Percentiles rank a stretch among this genome's conserved stretches.
Conservation (phyloP, 2,888 invertebrate genomes). For the Hartigia nigra region DNA sequence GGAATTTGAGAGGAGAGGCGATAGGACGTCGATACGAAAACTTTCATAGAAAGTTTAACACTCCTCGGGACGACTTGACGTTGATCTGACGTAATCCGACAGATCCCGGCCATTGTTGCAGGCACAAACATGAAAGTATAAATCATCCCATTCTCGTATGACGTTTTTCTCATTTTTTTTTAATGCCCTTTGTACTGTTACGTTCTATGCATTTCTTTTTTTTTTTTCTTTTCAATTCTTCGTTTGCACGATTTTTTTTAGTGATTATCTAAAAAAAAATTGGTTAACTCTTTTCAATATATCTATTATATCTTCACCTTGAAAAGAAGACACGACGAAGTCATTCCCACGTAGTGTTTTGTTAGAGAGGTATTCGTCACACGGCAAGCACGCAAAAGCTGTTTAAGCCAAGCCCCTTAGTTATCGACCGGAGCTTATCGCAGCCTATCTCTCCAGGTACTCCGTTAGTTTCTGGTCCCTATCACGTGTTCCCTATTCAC, state of each 20-base stretch:
- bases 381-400: conserved; percentile 14
- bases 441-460: conserved; percentile 32
- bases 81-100: conserved; percentile 29
- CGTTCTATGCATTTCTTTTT: not conserved
- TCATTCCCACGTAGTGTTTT: not conserved
- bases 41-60: not conserved
- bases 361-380: not conserved
- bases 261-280: not conserved
- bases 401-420: conserved; percentile 34
- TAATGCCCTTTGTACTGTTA: no score
- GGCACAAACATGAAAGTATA: not conserved
- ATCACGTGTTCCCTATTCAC: not conserved
- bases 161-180: not conserved
- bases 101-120: not conserved
- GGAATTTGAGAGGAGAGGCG: not conserved
- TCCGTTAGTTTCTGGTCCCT: not conserved
- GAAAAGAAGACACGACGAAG: not conserved
- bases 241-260: not conserved
- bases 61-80: conserved; percentile 5
- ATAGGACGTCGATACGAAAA: not conserved
- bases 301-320: not conserved
- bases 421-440: conserved; percentile 41
- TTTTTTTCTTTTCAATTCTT: not conserved
- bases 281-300: not conserved
- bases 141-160: not conserved